Base-by-base conservation (phyloP, 2,888 invertebrate species). In the Ormyrus rosae region DNA sequence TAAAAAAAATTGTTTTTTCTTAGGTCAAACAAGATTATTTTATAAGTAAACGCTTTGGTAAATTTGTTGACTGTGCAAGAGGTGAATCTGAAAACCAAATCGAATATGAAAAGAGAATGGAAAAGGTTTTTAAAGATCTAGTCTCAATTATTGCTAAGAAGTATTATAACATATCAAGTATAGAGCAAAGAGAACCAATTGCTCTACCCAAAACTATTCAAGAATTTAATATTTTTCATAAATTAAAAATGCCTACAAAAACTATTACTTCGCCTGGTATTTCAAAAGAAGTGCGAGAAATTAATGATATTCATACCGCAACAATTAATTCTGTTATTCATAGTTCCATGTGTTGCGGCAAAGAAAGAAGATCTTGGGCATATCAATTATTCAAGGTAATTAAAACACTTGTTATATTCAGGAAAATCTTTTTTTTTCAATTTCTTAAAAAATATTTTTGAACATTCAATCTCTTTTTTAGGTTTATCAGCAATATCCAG, bases 401-500 rank as follows among this genome's bases (percentile, higher is more conserved):
- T 7, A 46, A 34, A 9, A 60, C 0, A 61, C 34, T 69, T 34
- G n/a, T 53, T 8, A 51, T 46, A 69, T 56, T 11, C 19, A 69
- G 5, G 13, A 48, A n/a, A 13, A 6, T n/a, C 19, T 9, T 67
- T 53, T 8, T n/a, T 19, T 53, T 53, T 53, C 51, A 34, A 68
- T 48, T 10, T 61, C 9, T n/a, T 10, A 71, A 61, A 50, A 9
- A 60, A 60, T 58, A 34, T 55, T 3, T 53, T 53, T 67, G n/a
- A 67, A 8, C 19, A 34, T 65, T 13, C n/a, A 46, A 46, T 56
- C n/a, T 60, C 34, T 34, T 60, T 56, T 70, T 6, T 67, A 85
- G 61, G 93, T 96, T 13, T 95, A 95, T 86, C 94, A 94, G 84
- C 94, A 94, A 83, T 96, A 94, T 89, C 93, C 95, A 0, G 95